Base-by-base conservation (phyloP, 2,888 invertebrate species). In the Plemyria rubiginata region DNA sequence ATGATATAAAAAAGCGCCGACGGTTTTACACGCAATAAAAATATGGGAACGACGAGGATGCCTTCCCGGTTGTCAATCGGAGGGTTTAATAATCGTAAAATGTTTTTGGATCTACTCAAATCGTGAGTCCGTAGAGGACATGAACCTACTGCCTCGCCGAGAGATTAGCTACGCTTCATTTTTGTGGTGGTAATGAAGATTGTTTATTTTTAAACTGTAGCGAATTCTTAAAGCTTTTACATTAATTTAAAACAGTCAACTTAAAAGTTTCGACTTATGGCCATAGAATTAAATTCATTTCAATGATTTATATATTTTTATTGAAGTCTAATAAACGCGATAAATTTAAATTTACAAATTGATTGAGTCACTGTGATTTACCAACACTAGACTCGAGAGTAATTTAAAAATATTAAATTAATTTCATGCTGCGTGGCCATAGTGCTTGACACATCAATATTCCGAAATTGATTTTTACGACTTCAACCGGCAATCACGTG, bases 11-110 rank as follows among this genome's bases (percentile, higher is more conserved):
- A 90, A 90, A 83, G 87, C 86, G 89, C 90, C 90, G 92, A 90
- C 88, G 85, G 86, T 84, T 89, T 92, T 92, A 91, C 91, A 92
- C 88, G 91, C 91, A 84, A 92, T 92, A 92, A 92, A 92, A 92
- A 92, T 92, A 92, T 92, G 86, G 89, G 87, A 87, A 89, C 85
- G 87, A 83, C 84, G 81, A 81, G 87, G 87, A 88, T 84, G 85
- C 80, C 88, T 91, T 88, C 88, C 86, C 87, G 90, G 87, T 90
- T 92, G 92, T 92, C 92, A 90, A 90, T 89, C 87, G 86, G 69
- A 65, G 82, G 85, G 85, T 86, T 92, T 92, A 88, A 92, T 92
- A 92, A 92, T 91, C 92, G 86, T 92, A 92, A 92, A 92, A 88
- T 87, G 87, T 80, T 86, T 85, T 88, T 89, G 85, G 88, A 89